These are phyloP conservation scores for Girardia tigrina DNA, from an alignment of 2,888 invertebrate genomes.

Conservation along the genomic window DNA sequence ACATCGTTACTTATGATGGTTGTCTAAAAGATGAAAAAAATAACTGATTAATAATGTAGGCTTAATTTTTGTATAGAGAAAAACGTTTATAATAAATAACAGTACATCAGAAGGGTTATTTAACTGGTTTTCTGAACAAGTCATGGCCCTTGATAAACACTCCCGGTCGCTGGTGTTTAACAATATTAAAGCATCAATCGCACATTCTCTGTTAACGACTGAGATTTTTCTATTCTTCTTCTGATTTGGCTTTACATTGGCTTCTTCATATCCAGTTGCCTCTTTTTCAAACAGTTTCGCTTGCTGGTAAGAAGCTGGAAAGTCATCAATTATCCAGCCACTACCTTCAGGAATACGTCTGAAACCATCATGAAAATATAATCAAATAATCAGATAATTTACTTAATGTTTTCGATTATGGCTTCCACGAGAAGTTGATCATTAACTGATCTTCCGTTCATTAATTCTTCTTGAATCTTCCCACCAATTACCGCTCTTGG, in stretches of 20 bases:
- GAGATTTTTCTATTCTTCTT: slow-evolving; percentile 38
- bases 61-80: no score
- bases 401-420: slow-evolving; percentile 45
- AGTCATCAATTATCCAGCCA: slow-evolving; percentile 49
- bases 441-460: slow-evolving; percentile 45
- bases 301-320: slow-evolving; percentile 46
- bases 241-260: slow-evolving; percentile 43
- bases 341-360: slow-evolving; percentile 44
- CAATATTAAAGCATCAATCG: slow-evolving; percentile 46
- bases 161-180: slow-evolving; percentile 45
- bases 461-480: slow-evolving; percentile 43
- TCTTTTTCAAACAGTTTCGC: slow-evolving; percentile 49
- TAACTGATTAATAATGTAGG: neutral
- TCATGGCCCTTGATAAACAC: slow-evolving; percentile 46
- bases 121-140: slow-evolving; percentile 39
- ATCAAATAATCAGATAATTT: neutral
- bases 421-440: slow-evolving; percentile 46
- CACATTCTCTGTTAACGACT: slow-evolving; percentile 42
- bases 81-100: no score
- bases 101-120: slow-evolving; percentile 3
- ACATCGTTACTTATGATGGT: slow-evolving; percentile 39
- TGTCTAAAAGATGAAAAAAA: neutral
- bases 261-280: slow-evolving; percentile 45
- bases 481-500: slow-evolving; percentile 45
- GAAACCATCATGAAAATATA: neutral